Evolutionary conservation across 2,888 invertebrate species (phyloP), one percentile per base, ranked within the genome.

Genomic region (Rambutsinella grinnellia): DNA sequence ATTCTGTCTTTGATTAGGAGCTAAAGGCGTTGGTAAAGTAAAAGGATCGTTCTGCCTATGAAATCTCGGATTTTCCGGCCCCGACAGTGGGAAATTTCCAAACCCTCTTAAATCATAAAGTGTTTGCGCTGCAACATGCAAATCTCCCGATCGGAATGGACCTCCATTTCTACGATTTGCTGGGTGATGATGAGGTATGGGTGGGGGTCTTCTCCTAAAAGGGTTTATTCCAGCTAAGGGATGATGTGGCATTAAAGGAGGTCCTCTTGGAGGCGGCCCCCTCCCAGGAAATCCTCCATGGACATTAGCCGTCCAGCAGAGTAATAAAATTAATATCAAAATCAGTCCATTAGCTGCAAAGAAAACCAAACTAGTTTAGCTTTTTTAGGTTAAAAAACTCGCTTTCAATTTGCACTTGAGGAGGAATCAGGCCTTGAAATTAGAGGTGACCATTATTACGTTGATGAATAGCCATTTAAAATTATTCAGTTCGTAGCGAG

Each of bases 21-120:
- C 57, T 57, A 76, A 21, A 5, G 72, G 72, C n/a, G 72, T 67
- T 2, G 78, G 72, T 28, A 78, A 26, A 5, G 75, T 75, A 47
- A 79, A 74, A 21, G 72, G 70, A 57, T 81, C 78, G 44, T 77
- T 66, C 24, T 80, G 80, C n/a, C 80, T 62, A 13, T 80, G 69
- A 54, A 54, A 82, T 27, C 80, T 53, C 13, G 78, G 77, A 5
- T 77, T 75, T 21, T 78, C 78, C 13, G 75, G 78, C 0, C 77
- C 78, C 5, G 79, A 66, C 2, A 80, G 44, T 10, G 79, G 78
- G 53, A 74, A 66, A 44, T 76, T 47, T 44, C 79, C 72, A 65
- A 79, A 83, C 19, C 83, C 83, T 26, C 82, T 70, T 26, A 83
- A 49, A 54, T 83, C 83, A 47, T 83, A 83, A 36, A 83, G 56